Conservation (phyloP, 2,113 vertebrate genomes). For the Etheostoma spectabile region DNA sequence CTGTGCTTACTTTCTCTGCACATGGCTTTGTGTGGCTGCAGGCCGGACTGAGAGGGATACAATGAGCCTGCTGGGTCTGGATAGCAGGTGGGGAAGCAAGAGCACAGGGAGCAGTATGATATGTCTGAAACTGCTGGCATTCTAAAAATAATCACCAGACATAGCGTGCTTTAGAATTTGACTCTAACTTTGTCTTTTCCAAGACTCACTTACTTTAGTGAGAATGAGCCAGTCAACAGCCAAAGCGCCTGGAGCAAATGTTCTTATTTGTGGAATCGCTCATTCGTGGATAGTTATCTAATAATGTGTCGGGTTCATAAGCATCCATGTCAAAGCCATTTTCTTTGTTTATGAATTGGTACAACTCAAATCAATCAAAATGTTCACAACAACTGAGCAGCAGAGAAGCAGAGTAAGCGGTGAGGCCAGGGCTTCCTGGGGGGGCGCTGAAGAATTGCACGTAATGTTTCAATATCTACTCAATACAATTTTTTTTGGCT, state of each 20-base stretch:
- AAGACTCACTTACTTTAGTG: not conserved
- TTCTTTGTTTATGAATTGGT: not conserved
- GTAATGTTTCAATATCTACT: too few species aligned
- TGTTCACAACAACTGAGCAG: not conserved
- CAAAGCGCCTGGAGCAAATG: not conserved
- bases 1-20: constrained; percentile 9
- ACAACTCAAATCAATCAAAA: not conserved
- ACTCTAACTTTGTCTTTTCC: not conserved
- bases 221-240: not conserved
- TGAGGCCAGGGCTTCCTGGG: too few species aligned
- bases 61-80: constrained; percentile 15
- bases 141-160: constrained; percentile 25
- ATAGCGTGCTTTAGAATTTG: constrained; percentile 14
- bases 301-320: constrained; percentile 2
- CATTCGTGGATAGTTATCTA: not conserved
- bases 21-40: constrained; percentile 4
- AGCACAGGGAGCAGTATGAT: constrained; percentile 22
- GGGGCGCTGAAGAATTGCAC: not conserved
- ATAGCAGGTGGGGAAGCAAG: constrained; percentile 41
- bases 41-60: constrained; percentile 29
- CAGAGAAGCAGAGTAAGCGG: not conserved
- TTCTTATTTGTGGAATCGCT: not conserved
- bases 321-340: not conserved
- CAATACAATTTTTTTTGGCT: too few species aligned
- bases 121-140: constrained; percentile 22